Conservation (phyloP, 2,797 vertebrate genomes). For the Uromys caudimaculatus region DNA sequence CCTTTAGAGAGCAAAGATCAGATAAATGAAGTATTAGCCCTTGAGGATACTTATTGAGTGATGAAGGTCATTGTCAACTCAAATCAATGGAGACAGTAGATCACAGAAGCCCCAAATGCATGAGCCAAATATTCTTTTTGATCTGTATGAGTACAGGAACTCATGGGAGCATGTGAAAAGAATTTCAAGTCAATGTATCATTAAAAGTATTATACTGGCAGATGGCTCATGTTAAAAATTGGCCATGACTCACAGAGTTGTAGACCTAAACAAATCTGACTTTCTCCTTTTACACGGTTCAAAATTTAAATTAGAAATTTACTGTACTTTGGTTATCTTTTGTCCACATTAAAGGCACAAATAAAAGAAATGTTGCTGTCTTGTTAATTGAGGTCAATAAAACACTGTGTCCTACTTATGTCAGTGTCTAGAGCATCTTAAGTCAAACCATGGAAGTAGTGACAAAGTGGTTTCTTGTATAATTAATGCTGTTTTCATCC, state of each 20-base stretch:
- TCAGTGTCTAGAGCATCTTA: constrained; percentile 61
- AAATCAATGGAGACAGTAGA: constrained; percentile 73
- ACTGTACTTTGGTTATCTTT: constrained; percentile 56
- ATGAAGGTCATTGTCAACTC: constrained; percentile 68
- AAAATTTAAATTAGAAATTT: constrained; percentile 69
- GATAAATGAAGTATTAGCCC: constrained; percentile 59
- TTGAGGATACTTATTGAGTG: constrained; percentile 38
- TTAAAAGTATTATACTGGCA: constrained; percentile 72
- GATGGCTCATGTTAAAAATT: constrained; percentile 71
- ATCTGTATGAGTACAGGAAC: constrained; percentile 69
- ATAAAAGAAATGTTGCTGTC: constrained; percentile 73
- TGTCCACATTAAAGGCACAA: constrained; percentile 20
- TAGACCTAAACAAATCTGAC: constrained; percentile 63
- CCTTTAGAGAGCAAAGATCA: constrained; percentile 31
- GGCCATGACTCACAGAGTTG: constrained; percentile 21
- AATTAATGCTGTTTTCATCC: constrained; percentile 64
- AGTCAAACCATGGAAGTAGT: constrained; percentile 33
- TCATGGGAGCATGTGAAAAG: constrained; percentile 53
- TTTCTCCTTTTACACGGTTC: constrained; percentile 53
- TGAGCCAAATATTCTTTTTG: constrained; percentile 73
- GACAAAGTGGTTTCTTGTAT: constrained; percentile 67
- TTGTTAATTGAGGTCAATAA: constrained; percentile 67
- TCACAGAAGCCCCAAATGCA: constrained; percentile 60
- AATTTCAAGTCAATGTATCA: constrained; percentile 72
- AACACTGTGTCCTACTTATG: constrained; percentile 36